Conservation (phyloP, 2,888 invertebrate species). For the Drosophila mercatorum region DNA sequence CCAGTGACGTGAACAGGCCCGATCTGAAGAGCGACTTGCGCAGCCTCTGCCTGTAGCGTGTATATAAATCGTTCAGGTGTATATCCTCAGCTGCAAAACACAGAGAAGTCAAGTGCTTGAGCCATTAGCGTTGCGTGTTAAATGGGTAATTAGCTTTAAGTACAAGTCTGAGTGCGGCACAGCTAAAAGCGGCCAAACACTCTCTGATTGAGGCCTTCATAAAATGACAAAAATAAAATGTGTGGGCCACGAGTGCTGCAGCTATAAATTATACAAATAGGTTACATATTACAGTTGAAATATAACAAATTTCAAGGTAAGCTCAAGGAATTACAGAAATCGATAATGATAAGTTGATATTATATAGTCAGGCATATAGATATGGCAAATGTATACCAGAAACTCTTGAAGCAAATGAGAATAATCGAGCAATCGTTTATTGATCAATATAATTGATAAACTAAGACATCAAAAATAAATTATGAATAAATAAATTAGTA, state of each 20-base stretch:
- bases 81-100: conserved; percentile 83
- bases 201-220: not conserved
- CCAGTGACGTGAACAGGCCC: conserved; percentile 83
- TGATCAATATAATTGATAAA: too few relatives aligned
- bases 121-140: conserved; percentile 43
- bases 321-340: not conserved
- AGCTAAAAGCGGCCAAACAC: conserved; percentile 7
- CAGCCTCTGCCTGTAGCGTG: conserved; percentile 84
- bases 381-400: not conserved
- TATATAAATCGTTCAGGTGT: conserved; percentile 84
- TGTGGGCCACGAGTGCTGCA: not conserved
- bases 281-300: not conserved
- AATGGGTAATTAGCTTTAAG: conserved; percentile 42
- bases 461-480: too few relatives aligned
- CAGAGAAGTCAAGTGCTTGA: conserved; percentile 31
- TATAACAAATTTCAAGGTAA: not conserved
- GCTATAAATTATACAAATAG: not conserved
- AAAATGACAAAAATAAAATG: not conserved
- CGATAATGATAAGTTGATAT: not conserved
- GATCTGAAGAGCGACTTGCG: conserved; percentile 84
- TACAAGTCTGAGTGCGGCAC: not conserved
- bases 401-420: not conserved
- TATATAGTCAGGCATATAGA: not conserved
- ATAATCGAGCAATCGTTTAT: not conserved
- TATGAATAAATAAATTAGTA: too few relatives aligned